Evolutionary conservation across 2,888 invertebrate genomes (phyloP), one percentile per base, ranked within the genome.

Genomic region (Eupelmus urozonus): DNA sequence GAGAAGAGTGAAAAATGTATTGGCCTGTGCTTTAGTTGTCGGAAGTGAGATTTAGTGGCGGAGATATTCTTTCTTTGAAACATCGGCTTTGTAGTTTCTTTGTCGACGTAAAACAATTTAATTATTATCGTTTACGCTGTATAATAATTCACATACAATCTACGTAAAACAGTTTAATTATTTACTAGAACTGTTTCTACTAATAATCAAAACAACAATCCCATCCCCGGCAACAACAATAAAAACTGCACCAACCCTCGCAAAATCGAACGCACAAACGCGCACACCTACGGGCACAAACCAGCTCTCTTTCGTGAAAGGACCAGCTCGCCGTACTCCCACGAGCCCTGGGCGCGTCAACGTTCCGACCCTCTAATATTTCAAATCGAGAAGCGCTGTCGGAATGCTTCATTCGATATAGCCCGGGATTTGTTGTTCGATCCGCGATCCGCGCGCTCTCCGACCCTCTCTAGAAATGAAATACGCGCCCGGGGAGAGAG

Each of bases 361-460:
- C n/a, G n/a, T 16, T 3, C 27, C 27, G 29, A 16, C 29, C n/a
- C 49, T 76, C 78, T 73, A 55, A 72, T 76, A 76, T 77, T 69
- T 70, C 76, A 75, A 75, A 69, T 76, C 55, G 45, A 71, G 40
- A 63, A 25, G 20, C 16, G 23, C 62, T 76, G 60, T 75, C 60
- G 34, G 53, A 7, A 49, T 18, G 9, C 27, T 65, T 29, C 11
- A 7, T 29, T n/a, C 51, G 65, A 49, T 65, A 18, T 13, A 65
- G 16, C 23, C 42, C 42, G 18, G 51, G 63, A 77, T 66, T 66
- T 66, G 59, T 71, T 66, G 51, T 51, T 65, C 9, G 66, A 71
- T n/a, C 51, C 51, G 49, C 16, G 45, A 42, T 20, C 49, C 1
- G 55, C 16, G 2, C 29, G 65, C 70, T 27, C 20, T 9, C 3